These are phyloP conservation scores for Mythimna vitellina DNA, from an alignment of 2,888 invertebrate genomes.

Conservation along the genomic window DNA sequence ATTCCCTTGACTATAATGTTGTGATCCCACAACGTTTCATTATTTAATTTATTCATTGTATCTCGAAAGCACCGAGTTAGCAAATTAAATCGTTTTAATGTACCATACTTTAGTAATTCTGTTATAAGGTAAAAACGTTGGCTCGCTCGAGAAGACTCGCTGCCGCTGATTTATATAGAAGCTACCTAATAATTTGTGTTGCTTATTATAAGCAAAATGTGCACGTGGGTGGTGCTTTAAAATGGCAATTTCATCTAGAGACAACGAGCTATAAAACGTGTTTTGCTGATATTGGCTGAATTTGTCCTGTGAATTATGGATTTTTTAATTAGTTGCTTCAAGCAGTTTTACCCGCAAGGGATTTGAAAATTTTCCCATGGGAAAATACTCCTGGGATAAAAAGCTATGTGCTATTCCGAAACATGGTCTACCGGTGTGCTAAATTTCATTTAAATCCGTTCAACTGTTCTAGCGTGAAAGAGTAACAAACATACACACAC, in stretches of 20 bases:
- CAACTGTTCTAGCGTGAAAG: too few species aligned
- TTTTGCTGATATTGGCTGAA: not conserved
- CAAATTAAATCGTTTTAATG: slow-evolving; percentile 56
- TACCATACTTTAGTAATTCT: slow-evolving; percentile 47
- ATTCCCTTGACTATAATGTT: slow-evolving; percentile 40
- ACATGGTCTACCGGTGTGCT: too few species aligned
- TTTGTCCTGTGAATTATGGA: not conserved
- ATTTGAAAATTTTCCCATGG: too few species aligned
- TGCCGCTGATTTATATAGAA: slow-evolving; percentile 55
- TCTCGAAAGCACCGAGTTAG: slow-evolving; percentile 52
- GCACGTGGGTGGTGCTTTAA: not conserved
- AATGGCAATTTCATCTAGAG: not conserved
- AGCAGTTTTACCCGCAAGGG: too few species aligned
- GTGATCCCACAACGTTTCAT: slow-evolving; percentile 42
- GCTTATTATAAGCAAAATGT: slow-evolving; percentile 36
- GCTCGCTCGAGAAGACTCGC: slow-evolving; percentile 31
- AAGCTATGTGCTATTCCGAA: too few species aligned
- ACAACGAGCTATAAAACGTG: not conserved
- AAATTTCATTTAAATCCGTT: too few species aligned
- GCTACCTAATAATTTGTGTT: slow-evolving; percentile 24
- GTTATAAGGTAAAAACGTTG: slow-evolving; percentile 38
- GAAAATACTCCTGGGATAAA: too few species aligned
- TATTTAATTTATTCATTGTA: slow-evolving; percentile 58
- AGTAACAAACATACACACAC: too few species aligned
- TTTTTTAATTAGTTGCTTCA: too few species aligned